These are phyloP conservation scores for Epistrophella euchroma DNA, from an alignment of 2,888 invertebrate genomes.

Conservation along the genomic window DNA sequence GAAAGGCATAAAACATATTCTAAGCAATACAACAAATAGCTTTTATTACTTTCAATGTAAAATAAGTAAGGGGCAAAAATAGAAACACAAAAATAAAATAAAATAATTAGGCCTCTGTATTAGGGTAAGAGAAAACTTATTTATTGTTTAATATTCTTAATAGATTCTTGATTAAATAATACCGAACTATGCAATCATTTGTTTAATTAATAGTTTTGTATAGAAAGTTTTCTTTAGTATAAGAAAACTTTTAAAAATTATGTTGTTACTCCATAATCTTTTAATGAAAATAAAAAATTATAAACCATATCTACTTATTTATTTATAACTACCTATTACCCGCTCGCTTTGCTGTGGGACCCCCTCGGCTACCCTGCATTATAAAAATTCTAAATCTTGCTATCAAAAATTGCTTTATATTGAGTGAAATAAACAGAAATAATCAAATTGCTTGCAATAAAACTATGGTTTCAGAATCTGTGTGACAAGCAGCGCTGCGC, in stretches of 20 bases:
- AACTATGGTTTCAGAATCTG: too few relatives aligned
- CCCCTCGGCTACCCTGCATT: too few relatives aligned
- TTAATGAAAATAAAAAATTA: conserved; percentile 49
- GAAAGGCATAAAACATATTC: neutral
- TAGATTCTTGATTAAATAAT: conserved; percentile 22
- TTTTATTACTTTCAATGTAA: conserved; percentile 64
- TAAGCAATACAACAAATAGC: conserved; percentile 25
- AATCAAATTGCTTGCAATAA: too few relatives aligned
- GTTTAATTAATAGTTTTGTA: conserved; percentile 59
- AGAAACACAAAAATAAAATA: conserved; percentile 16
- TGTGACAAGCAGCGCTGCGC: too few relatives aligned
- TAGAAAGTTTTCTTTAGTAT: conserved; percentile 45
- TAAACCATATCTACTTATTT: conserved; percentile 21
- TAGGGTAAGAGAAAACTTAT: conserved; percentile 56
- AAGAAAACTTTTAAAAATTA: conserved; percentile 39
- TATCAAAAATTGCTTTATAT: too few relatives aligned
- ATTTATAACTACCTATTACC: too few relatives aligned
- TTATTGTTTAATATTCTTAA: conserved; percentile 64
- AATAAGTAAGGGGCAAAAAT: conserved; percentile 28
- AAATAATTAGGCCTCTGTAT: conserved; percentile 28
- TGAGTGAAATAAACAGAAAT: too few relatives aligned
- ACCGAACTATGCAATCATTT: conserved; percentile 45
- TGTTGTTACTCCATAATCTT: conserved; percentile 65
- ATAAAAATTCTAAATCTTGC: too few relatives aligned
- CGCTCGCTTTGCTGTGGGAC: too few relatives aligned